Evolutionary conservation across 1,140 invertebrate species (phyloP).

Genomic region (Heliconius eleuchia): DNA sequence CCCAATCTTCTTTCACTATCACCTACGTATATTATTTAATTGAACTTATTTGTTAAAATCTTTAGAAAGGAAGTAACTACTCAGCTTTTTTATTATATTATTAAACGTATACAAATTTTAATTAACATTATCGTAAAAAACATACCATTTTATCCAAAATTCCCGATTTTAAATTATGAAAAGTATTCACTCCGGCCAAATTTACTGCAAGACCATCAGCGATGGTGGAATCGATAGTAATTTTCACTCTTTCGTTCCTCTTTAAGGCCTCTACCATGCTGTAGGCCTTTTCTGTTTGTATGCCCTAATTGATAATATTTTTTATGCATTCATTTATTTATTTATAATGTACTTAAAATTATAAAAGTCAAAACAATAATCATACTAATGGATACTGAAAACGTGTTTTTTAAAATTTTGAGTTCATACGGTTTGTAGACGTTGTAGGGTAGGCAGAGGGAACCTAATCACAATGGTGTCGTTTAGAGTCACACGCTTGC

Average conservation of each 20-base stretch:
- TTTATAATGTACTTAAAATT: neutral
- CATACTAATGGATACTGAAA: too few species aligned
- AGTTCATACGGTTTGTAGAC: too few species aligned
- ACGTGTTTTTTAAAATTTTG: too few species aligned
- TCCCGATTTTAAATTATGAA: conserved; percentile 84
- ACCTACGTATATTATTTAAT: conserved; percentile 57
- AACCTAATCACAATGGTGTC: too few species aligned
- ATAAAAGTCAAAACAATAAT: neutral
- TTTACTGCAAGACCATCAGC: conserved; percentile 94
- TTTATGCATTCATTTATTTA: neutral
- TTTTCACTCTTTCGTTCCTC: conserved; percentile 84
- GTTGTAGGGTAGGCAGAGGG: too few species aligned
- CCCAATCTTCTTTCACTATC: conserved; percentile 91
- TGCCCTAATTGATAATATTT: conserved; percentile 83
- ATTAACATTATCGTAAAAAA: neutral
- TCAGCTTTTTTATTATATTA: too few species aligned
- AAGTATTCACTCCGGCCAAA: conserved; percentile 90
- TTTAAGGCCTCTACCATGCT: conserved; percentile 87
- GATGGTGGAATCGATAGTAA: conserved; percentile 85
- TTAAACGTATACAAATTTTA: too few species aligned
- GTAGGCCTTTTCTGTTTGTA: conserved; percentile 90
- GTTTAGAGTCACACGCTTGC: too few species aligned
- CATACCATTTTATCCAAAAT: conserved; percentile 89
- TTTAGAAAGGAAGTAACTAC: neutral
- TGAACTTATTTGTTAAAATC: neutral